Evolutionary conservation across 1,140 invertebrate genomes (phyloP).

Genomic region (Micrasema minimum): DNA sequence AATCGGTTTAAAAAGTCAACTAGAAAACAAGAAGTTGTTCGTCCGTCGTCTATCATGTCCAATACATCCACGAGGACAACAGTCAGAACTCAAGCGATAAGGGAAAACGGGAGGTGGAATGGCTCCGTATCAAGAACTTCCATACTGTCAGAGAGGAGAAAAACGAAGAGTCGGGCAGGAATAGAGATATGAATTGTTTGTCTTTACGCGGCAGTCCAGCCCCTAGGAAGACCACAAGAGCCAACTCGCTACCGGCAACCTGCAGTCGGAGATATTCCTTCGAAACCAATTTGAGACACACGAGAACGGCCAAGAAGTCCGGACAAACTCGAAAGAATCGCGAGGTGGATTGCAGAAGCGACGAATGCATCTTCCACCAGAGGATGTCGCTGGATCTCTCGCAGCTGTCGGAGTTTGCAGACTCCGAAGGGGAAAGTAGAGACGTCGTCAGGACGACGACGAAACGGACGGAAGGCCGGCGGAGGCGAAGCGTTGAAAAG

Average conservation of each 20-base stretch:
- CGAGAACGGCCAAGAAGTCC: conserved; percentile 18
- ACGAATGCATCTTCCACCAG: conserved; percentile 45
- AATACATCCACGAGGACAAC: conserved; percentile 14
- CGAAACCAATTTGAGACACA: conserved; percentile 39
- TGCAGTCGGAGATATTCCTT: conserved; percentile 40
- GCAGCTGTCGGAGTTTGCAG: conserved; percentile 48
- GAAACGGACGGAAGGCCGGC: conserved; percentile 10
- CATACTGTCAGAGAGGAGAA: conserved; percentile 4
- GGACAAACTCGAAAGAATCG: conserved; percentile 16
- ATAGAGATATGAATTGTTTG: conserved; percentile 20
- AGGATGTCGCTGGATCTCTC: conserved; percentile 48
- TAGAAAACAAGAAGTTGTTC: conserved; percentile 33
- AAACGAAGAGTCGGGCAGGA: neutral
- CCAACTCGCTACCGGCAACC: conserved; percentile 43
- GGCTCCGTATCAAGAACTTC: conserved; percentile 35
- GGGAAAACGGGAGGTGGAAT: conserved; percentile 25
- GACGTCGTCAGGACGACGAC: conserved; percentile 19
- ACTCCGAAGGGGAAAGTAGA: conserved; percentile 47
- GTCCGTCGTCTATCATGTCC: conserved; percentile 46
- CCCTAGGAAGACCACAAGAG: conserved; percentile 27
- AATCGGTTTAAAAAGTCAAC: conserved; percentile 21
- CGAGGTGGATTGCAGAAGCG: conserved; percentile 42
- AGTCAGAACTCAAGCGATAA: conserved; percentile 28
- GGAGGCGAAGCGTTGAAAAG: conserved; percentile 44
- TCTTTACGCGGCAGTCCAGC: conserved; percentile 35